Evolutionary conservation across 2,888 invertebrate genomes (phyloP), one percentile per base, ranked within the genome.

Genomic region (Coecobrya sp.): DNA sequence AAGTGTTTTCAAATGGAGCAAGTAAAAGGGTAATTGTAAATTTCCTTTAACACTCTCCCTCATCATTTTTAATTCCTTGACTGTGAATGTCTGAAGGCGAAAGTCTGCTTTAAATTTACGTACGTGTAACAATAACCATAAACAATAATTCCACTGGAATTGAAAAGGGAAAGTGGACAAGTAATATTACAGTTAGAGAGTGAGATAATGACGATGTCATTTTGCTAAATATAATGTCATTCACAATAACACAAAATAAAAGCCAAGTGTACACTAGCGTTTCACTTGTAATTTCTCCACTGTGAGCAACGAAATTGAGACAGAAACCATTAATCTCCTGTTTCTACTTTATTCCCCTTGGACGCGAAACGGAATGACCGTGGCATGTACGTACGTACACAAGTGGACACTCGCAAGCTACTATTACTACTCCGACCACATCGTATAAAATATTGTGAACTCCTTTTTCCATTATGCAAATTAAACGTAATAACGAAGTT

Each of bases 11-110:
- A 25, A 86, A 49, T 68, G 62, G 10, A n/a, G 27, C 65, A 65
- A 65, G 36, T 70, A 19, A 88, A 88, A 3, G 70, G 81, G 88
- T 89, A 89, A 89, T 79, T 89, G 79, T 49, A 62, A 76, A 87
- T 87, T 87, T 87, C 88, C 88, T 55, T 52, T 79, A 42, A 19
- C 68, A n/a, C 62, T 0, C 25, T 55, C 25, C 73, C 45, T 76
- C 42, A 1, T 49, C 22, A 42, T 22, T 13, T 45, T 45, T 19
- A 76, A 49, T 45, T 76, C 79, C 42, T 10, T 59, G 49, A 11
- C 30, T 52, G 49, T 59, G 49, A 11, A n/a, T 52, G 49, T 7
- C 10, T 27, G 73, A 79, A 59, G 45, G 86, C 42, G 52, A 45
- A 49, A 52, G 65, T 62, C 45, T 5, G 13, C 25, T 52, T 84